phyloP scores from a whole-genome alignment of 2,113 vertebrate species.

The Zapus hudsonius region DNA sequence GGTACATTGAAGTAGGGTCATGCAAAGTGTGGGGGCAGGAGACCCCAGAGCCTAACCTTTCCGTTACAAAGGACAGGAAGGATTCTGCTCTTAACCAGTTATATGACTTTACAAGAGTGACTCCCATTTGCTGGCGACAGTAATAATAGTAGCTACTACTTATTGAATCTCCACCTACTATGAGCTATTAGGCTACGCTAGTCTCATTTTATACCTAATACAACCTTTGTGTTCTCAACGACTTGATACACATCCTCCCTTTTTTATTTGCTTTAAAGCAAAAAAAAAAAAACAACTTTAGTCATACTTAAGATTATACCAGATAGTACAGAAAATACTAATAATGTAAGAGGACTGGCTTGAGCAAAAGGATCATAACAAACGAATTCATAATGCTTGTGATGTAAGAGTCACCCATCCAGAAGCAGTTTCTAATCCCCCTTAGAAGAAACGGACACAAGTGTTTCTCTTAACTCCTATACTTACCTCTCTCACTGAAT shows the following conservation, averaged over 20 bases:
- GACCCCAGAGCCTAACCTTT: neutral
- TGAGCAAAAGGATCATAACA: neutral
- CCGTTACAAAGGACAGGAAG: neutral
- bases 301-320: slow-evolving; percentile 7
- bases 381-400: neutral
- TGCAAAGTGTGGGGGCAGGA: neutral
- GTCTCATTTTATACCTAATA: neutral
- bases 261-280: neutral
- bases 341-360: no score
- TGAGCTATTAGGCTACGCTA: neutral
- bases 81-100: neutral
- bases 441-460: neutral
- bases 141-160: neutral
- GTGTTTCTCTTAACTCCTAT: neutral
- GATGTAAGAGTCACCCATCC: neutral
- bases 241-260: neutral
- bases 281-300: slow-evolving; percentile 1
- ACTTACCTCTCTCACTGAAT: neutral
- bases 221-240: neutral
- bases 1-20: neutral
- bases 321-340: neutral
- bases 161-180: neutral
- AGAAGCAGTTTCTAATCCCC: neutral
- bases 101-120: neutral
- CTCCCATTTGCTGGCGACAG: neutral